A percentile compares a stretch with the other conserved stretches of the same genome.
phyloP scores from a whole-genome alignment of 1,140 invertebrate genomes.

The Papilio polyxenes region DNA sequence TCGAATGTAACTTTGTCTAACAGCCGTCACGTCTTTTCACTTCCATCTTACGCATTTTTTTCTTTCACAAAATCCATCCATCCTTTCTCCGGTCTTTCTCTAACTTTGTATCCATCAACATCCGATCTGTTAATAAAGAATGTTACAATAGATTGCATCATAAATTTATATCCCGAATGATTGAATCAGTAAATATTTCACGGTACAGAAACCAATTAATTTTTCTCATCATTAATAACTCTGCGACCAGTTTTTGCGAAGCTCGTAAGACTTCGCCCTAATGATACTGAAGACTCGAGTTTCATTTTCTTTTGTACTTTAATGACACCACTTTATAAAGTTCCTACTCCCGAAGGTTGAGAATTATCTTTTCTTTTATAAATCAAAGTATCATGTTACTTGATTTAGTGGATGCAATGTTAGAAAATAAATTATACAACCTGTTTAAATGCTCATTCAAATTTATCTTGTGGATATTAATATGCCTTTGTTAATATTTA shows the following conservation, averaged over 20 bases:
- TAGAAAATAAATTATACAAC: background rate
- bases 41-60: too few relatives aligned
- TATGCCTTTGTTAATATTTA: too few relatives aligned
- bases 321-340: slow-evolving; percentile 3
- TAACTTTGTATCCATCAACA: too few relatives aligned
- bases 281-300: slow-evolving; percentile 4
- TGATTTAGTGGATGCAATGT: background rate
- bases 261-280: background rate
- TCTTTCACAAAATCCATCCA: too few relatives aligned
- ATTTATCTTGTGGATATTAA: background rate
- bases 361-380: background rate
- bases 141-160: background rate
- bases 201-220: slow-evolving; percentile 25
- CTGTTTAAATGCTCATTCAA: background rate
- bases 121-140: too few relatives aligned
- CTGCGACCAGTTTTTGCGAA: background rate
- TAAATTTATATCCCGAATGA: background rate
- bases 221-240: slow-evolving; percentile 14
- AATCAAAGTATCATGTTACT: background rate
- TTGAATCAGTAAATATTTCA: background rate
- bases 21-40: too few relatives aligned
- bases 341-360: background rate
- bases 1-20: too few relatives aligned
- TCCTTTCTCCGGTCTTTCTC: too few relatives aligned
- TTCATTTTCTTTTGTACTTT: slow-evolving; percentile 28